Percentiles rank a stretch among this genome's conserved stretches.
Evolutionary conservation across 30 jellyfish, hydroid and myxozoan genomes (phyloP).

Genomic region (Clytia hemisphaerica): DNA sequence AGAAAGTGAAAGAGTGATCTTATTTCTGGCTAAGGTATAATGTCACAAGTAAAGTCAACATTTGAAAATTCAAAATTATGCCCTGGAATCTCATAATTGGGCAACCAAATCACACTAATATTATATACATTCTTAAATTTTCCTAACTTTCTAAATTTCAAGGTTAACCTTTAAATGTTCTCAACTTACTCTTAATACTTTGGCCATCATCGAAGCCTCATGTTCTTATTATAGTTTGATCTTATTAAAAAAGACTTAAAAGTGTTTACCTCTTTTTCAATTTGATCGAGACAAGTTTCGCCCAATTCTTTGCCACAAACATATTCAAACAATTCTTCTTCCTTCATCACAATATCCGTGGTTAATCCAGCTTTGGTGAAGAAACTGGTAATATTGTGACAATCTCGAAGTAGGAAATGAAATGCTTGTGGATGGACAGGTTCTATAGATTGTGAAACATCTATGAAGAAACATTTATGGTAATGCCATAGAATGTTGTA

Average conservation of each 20-base stretch:
- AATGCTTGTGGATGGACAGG: slow-evolving; percentile 88
- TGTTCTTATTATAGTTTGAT: too few species aligned
- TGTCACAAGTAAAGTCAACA: not conserved
- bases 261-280: slow-evolving; percentile 22
- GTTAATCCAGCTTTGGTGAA: slow-evolving; percentile 63
- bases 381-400: slow-evolving; percentile 63
- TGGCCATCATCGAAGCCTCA: too few species aligned
- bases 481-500: slow-evolving; percentile 91
- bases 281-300: slow-evolving; percentile 28
- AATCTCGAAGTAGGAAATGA: slow-evolving; percentile 76
- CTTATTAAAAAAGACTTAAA: not conserved
- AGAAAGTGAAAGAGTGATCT: not conserved
- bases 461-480: slow-evolving; percentile 66
- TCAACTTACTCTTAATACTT: too few species aligned
- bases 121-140: too few species aligned
- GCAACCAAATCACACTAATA: too few species aligned
- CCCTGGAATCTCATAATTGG: too few species aligned
- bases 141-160: too few species aligned
- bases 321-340: slow-evolving; percentile 54
- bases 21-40: not conserved
- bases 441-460: slow-evolving; percentile 88
- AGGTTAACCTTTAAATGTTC: too few species aligned
- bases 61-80: not conserved
- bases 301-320: slow-evolving; percentile 73
- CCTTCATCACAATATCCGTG: slow-evolving; percentile 48